phyloP scores from a whole-genome alignment of 1,140 invertebrate genomes.

The Campodea augens region DNA sequence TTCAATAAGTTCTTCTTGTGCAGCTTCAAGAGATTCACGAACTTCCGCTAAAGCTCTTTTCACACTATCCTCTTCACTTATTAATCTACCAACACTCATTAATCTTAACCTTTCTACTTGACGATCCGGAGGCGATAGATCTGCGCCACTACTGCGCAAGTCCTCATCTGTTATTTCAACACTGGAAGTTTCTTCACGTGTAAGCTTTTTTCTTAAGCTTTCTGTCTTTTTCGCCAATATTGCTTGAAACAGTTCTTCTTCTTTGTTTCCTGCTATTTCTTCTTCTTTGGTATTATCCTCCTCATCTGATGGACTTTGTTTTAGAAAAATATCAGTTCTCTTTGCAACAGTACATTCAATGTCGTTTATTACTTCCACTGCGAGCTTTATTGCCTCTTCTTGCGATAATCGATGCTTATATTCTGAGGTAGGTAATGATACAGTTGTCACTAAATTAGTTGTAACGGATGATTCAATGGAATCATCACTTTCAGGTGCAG shows the following conservation, averaged over 20 bases:
- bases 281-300: conserved; percentile 26
- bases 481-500: too few species aligned
- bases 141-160: conserved; percentile 36
- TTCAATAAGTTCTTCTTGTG: conserved; percentile 40
- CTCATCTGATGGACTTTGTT: conserved; percentile 25
- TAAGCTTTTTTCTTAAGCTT: conserved; percentile 21
- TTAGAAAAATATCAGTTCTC: conserved; percentile 19
- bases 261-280: conserved; percentile 25
- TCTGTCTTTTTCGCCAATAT: conserved; percentile 27
- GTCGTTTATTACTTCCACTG: conserved; percentile 26
- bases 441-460: too few species aligned
- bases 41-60: conserved; percentile 44
- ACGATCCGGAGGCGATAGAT: conserved; percentile 41
- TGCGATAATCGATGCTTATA: background rate
- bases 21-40: conserved; percentile 41
- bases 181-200: conserved; percentile 33
- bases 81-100: conserved; percentile 21
- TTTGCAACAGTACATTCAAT: conserved; percentile 30
- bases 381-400: conserved; percentile 2
- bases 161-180: conserved; percentile 49
- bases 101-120: conserved; percentile 12
- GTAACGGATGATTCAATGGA: conserved; percentile 7
- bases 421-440: too few species aligned
- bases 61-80: conserved; percentile 6
- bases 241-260: conserved; percentile 27